Evolutionary conservation across 2,888 invertebrate genomes (phyloP).

Genomic region (Drosophila macrospina): DNA sequence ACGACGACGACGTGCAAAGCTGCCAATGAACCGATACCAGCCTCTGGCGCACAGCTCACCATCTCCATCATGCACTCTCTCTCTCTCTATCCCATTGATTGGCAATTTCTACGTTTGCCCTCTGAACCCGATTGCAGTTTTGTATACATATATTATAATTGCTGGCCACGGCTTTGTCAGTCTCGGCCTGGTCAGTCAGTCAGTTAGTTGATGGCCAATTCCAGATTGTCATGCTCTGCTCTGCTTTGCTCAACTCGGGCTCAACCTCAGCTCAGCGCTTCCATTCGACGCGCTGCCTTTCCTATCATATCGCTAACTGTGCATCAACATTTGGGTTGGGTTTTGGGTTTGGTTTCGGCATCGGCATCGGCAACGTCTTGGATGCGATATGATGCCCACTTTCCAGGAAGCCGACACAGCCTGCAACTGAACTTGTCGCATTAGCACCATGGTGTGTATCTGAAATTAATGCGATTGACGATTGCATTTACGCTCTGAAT

Average conservation of each 20-base stretch:
- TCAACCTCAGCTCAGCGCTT: slow-evolving; percentile 5
- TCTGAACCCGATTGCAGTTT: slow-evolving; percentile 68
- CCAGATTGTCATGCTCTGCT: slow-evolving; percentile 30
- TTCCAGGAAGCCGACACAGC: slow-evolving; percentile 47
- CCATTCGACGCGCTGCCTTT: slow-evolving; percentile 57
- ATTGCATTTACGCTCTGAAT: slow-evolving; percentile 39
- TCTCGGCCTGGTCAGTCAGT: slow-evolving; percentile 24
- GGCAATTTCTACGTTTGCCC: slow-evolving; percentile 69
- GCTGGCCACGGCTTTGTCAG: slow-evolving; percentile 52
- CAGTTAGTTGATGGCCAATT: slow-evolving; percentile 49
- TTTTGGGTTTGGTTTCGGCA: background rate
- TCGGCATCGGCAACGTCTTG: background rate
- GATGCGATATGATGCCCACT: slow-evolving; percentile 19
- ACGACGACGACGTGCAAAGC: slow-evolving; percentile 73
- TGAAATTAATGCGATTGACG: slow-evolving; percentile 45
- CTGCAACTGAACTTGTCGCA: slow-evolving; percentile 69
- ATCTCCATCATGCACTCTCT: background rate
- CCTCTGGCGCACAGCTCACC: slow-evolving; percentile 26
- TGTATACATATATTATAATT: slow-evolving; percentile 75
- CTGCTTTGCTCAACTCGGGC: slow-evolving; percentile 11
- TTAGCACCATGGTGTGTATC: slow-evolving; percentile 65
- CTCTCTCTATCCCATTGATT: background rate
- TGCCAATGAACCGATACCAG: slow-evolving; percentile 76
- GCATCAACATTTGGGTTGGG: slow-evolving; percentile 27
- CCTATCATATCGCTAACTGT: slow-evolving; percentile 44